These are phyloP conservation scores for Zygogramma bicolorata DNA, from an alignment of 2,888 invertebrate species.

Conservation along the genomic window DNA sequence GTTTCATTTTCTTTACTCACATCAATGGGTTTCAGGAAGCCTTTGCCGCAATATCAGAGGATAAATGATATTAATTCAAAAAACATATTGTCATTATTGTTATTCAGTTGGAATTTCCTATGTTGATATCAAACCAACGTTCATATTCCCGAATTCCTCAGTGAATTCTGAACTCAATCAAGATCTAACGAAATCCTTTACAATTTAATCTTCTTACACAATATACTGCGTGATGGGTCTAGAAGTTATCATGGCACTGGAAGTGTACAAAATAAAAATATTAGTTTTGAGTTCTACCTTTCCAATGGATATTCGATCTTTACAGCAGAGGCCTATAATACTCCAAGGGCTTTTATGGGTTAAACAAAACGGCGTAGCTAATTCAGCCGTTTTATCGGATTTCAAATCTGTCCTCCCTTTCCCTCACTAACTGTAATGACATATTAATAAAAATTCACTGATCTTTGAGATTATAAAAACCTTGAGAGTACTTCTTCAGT, in stretches of 20 bases:
- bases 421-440: background rate
- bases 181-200: background rate
- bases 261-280: background rate
- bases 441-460: background rate
- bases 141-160: background rate
- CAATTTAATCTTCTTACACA: background rate
- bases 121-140: background rate
- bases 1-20: too few relatives aligned
- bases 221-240: constrained; percentile 9
- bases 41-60: background rate
- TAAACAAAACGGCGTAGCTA: background rate
- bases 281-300: background rate
- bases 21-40: too few relatives aligned
- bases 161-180: background rate
- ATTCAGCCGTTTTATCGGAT: background rate
- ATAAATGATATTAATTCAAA: background rate
- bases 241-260: background rate
- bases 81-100: too few relatives aligned
- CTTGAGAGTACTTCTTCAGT: constrained; percentile 4
- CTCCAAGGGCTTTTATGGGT: background rate
- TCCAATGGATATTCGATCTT: background rate
- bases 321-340: background rate
- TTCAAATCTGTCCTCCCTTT: background rate
- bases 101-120: background rate
- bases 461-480: background rate